Conservation (phyloP, 1,140 invertebrate species). For the Scaptomyza pallida region DNA sequence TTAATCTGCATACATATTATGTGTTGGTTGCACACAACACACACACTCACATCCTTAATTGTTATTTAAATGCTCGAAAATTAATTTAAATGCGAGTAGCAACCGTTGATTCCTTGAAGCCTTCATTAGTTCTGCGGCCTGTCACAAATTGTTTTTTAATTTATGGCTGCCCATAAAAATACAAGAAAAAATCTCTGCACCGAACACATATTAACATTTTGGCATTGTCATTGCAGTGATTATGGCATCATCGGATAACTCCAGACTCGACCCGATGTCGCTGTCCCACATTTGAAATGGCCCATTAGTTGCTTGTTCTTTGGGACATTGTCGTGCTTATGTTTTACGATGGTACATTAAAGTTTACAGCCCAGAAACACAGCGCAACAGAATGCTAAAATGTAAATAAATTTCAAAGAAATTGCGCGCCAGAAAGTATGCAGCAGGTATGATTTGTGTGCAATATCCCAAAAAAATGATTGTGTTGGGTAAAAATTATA, state of each 20-base stretch:
- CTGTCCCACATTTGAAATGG: conserved; percentile 16
- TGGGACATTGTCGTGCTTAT: conserved; percentile 28
- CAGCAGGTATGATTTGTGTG: conserved; percentile 8
- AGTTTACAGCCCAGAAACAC: conserved; percentile 53
- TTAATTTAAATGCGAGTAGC: conserved; percentile 53
- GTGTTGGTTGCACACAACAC: neutral
- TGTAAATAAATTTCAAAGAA: conserved; percentile 35
- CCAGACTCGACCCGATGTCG: neutral
- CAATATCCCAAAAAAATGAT: neutral
- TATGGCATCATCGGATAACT: conserved; percentile 59
- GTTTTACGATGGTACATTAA: conserved; percentile 68
- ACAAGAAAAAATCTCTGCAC: conserved; percentile 23
- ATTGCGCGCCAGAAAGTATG: neutral
- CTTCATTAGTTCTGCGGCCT: conserved; percentile 19
- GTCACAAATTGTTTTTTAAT: conserved; percentile 67
- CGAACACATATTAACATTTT: conserved; percentile 55
- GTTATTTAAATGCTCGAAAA: conserved; percentile 67
- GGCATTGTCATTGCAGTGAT: conserved; percentile 64
- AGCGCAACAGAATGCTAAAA: conserved; percentile 38
- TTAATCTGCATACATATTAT: conserved; percentile 63
- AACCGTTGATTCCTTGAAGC: conserved; percentile 19
- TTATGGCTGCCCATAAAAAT: conserved; percentile 65
- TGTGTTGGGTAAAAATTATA: no score
- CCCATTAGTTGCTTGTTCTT: conserved; percentile 35
- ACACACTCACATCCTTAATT: conserved; percentile 48